phyloP scores from a whole-genome alignment of 2,888 invertebrate genomes.

The Cosmia trapezina region DNA sequence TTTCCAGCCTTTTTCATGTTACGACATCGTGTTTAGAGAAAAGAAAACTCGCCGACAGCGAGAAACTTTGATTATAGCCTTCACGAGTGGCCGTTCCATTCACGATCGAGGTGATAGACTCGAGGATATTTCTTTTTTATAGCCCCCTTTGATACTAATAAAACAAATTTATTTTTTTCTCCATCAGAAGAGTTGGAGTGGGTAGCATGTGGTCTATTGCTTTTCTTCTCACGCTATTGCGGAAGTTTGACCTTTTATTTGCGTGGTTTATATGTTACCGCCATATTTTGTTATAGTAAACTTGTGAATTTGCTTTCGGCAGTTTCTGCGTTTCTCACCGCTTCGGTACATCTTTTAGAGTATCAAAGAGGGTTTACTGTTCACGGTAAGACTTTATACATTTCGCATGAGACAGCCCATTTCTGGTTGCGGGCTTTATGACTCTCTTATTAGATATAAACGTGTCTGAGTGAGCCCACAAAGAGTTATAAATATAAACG shows the following conservation, averaged over 20 bases:
- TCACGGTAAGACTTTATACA: conserved; percentile 79
- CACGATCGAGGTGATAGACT: conserved; percentile 88
- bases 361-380: conserved; percentile 77
- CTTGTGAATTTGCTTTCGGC: conserved; percentile 75
- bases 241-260: conserved; percentile 83
- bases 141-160: conserved; percentile 88
- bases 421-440: conserved; percentile 78
- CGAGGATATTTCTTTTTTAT: conserved; percentile 88
- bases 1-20: conserved; percentile 89
- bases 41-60: conserved; percentile 88
- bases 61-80: conserved; percentile 90
- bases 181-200: conserved; percentile 78
- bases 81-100: conserved; percentile 87
- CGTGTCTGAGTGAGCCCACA: conserved; percentile 70
- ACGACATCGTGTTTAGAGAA: conserved; percentile 89
- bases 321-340: conserved; percentile 69
- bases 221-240: conserved; percentile 76
- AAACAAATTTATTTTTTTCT: conserved; percentile 88
- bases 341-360: conserved; percentile 73
- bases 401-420: conserved; percentile 77
- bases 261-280: conserved; percentile 72
- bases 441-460: conserved; percentile 81
- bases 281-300: conserved; percentile 73
- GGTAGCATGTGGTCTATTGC: conserved; percentile 84
- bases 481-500: conserved; percentile 72